Percentiles rank a stretch among this genome's conserved stretches.
Evolutionary conservation across 2,113 vertebrate species (phyloP).

Genomic region (Monopterus albus): DNA sequence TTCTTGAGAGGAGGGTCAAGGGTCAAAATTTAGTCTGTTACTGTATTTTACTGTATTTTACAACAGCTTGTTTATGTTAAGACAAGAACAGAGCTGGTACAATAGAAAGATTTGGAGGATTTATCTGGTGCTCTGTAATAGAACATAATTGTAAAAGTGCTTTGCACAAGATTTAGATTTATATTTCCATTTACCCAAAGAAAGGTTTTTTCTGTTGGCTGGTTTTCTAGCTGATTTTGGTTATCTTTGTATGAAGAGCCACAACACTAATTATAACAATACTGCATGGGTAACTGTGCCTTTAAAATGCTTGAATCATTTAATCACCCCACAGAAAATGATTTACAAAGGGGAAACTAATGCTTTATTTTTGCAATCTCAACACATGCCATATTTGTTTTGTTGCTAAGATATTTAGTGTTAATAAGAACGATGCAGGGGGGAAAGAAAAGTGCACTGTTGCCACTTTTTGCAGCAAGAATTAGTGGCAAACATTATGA

Average conservation of each 20-base stretch:
- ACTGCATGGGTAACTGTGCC: slow-evolving; percentile 50
- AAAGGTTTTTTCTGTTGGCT: slow-evolving; percentile 44
- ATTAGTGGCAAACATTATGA: slow-evolving; percentile 81
- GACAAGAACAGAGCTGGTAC: slow-evolving; percentile 18
- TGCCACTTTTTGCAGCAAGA: slow-evolving; percentile 70
- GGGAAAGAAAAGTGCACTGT: slow-evolving; percentile 70
- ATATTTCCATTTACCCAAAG: slow-evolving; percentile 41
- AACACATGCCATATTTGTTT: slow-evolving; percentile 73
- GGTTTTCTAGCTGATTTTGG: slow-evolving; percentile 41
- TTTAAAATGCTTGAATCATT: slow-evolving; percentile 73
- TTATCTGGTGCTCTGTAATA: slow-evolving; percentile 47
- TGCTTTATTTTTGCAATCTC: slow-evolving; percentile 35
- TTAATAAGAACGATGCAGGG: slow-evolving; percentile 60
- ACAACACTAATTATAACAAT: slow-evolving; percentile 47
- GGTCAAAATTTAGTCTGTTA: background rate
- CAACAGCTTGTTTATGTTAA: slow-evolving; percentile 16
- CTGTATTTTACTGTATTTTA: too few relatives aligned
- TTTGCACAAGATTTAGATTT: slow-evolving; percentile 60
- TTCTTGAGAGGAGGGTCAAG: background rate
- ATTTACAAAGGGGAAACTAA: slow-evolving; percentile 61
- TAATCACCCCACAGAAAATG: slow-evolving; percentile 48
- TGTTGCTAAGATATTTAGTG: slow-evolving; percentile 75
- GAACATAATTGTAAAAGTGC: slow-evolving; percentile 57
- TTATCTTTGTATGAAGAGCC: slow-evolving; percentile 50
- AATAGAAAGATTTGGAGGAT: slow-evolving; percentile 47